Base-by-base conservation (phyloP, 2,797 vertebrate genomes). In the Intellagama lesueurii region DNA sequence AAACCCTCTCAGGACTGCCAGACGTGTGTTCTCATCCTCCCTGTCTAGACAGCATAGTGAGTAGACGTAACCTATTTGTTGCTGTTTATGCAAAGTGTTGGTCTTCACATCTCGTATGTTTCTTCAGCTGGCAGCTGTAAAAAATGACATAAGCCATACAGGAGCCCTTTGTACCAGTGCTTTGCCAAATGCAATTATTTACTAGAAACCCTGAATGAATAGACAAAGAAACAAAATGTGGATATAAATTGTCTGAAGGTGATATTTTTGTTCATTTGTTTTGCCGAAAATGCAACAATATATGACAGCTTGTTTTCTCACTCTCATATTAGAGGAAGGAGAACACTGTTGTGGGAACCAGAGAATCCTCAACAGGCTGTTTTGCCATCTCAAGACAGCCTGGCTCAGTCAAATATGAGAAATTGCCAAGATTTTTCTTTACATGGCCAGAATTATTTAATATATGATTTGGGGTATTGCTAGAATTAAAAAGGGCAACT, bases 1-100 rank as follows among this genome's bases (percentile, higher is more conserved):
- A 68, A 80, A 85, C 56, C 66, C 12, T 47, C 3, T 28, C 68
- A 47, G 49, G 30, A n/a, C 52, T 56, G 52, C 32, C 49, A 79
- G 49, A 79, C 9, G 2, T 7, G 68, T 77, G 14, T 30, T 49
- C 75, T 84, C 72, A 76, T 77, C 66, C 49, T 79, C 40, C 19
- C 70, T 80, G 66, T 89, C 82, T 89, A 82, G 76, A 72, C 17
- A 72, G 35, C 32, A 49, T 70, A 22, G 35, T 84, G 40, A 22
- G 32, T 75, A 72, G 49, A 47, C 22, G 22, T 12, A 87, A 87
- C 35, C 56, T n/a, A 52, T 76, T 35, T 35, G 35, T 40, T 76
- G 73, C 77, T 26, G 8, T 32, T 69, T 72, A 4, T 22, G 40
- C 32, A 44, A 76, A 77, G 32, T 44, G 17, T 22, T 1, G 35